These are phyloP conservation scores for Apamea sordens DNA, from an alignment of 2,888 invertebrate species.

Conservation along the genomic window DNA sequence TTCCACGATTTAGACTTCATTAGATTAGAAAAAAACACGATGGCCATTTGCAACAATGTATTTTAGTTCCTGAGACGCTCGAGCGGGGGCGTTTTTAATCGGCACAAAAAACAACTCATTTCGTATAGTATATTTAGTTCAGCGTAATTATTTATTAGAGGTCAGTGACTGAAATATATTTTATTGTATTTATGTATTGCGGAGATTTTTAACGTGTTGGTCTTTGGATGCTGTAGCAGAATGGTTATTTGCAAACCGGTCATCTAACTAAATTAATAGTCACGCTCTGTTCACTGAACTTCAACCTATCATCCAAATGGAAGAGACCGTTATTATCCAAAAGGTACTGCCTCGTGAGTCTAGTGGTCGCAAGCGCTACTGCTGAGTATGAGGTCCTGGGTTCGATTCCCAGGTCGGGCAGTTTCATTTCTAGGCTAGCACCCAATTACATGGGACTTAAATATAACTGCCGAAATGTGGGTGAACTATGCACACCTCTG, in stretches of 20 bases:
- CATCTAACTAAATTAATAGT: not conserved
- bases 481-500: not conserved
- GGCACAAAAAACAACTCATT: too few relatives aligned
- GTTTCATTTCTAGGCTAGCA: not conserved
- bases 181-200: conserved; percentile 30
- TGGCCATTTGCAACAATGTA: too few relatives aligned
- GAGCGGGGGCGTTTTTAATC: too few relatives aligned
- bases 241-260: not conserved
- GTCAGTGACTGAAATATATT: conserved; percentile 4
- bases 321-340: not conserved
- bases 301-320: not conserved
- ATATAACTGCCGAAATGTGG: too few relatives aligned
- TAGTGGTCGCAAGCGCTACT: not conserved
- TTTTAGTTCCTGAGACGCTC: too few relatives aligned
- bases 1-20: too few relatives aligned
- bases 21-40: too few relatives aligned
- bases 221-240: not conserved
- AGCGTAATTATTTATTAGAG: too few relatives aligned
- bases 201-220: conserved; percentile 28
- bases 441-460: too few relatives aligned
- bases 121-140: too few relatives aligned
- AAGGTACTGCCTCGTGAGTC: not conserved
- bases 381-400: not conserved
- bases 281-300: not conserved
- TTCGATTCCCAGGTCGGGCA: not conserved